Conservation (phyloP, 2,888 invertebrate genomes). For the Tenthredo mesomela region DNA sequence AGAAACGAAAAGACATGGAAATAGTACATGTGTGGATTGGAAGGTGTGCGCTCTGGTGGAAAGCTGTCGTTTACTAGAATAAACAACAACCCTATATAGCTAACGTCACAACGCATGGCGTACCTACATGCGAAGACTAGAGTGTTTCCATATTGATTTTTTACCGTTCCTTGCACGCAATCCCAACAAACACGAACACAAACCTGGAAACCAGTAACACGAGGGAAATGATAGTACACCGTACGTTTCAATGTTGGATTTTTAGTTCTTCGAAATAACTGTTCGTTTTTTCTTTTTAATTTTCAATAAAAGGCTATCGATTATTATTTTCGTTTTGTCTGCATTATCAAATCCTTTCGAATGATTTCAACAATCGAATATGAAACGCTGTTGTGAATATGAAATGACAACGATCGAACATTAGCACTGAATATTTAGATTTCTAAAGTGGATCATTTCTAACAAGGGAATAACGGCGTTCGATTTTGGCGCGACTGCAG, state of each 20-base stretch:
- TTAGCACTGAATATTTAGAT: not conserved
- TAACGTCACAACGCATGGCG: slow-evolving; percentile 26
- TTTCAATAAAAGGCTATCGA: not conserved
- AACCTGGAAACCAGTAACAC: slow-evolving; percentile 1
- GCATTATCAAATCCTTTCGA: not conserved
- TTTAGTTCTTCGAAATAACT: not conserved
- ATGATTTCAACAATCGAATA: not conserved
- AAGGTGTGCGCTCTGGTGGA: slow-evolving; percentile 18
- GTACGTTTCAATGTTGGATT: not conserved
- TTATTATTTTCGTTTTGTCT: not conserved
- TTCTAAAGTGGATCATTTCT: not conserved
- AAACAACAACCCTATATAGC: slow-evolving; percentile 43
- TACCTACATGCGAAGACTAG: slow-evolving; percentile 35
- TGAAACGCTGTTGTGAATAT: not conserved
- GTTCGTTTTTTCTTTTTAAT: not conserved
- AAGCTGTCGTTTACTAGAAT: slow-evolving; percentile 40
- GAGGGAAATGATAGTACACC: slow-evolving; percentile 14
- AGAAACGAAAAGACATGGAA: not conserved
- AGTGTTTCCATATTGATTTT: slow-evolving; percentile 47
- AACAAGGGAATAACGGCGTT: not conserved
- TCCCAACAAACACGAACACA: slow-evolving; percentile 16
- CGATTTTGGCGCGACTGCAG: not conserved
- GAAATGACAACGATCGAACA: not conserved
- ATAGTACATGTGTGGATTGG: slow-evolving; percentile 6
- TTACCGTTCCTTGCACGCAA: slow-evolving; percentile 49